Evolutionary conservation across 2,113 vertebrate genomes (phyloP).

Genomic region (Emydocephalus ijimae): DNA sequence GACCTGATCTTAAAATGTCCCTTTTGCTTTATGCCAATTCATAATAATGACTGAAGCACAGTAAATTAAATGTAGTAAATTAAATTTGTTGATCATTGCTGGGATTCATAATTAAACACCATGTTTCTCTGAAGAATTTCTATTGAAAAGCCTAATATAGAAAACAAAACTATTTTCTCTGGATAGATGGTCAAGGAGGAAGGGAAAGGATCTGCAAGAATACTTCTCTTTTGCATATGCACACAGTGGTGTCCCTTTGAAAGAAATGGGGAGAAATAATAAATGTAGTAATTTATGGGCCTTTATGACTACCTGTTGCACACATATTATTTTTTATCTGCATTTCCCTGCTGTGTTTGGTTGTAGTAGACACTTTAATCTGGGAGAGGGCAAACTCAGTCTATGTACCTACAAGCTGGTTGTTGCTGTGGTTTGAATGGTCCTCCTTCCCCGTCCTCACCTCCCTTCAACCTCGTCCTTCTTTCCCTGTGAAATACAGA

Average conservation of each 20-base stretch:
- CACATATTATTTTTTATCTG: constrained; percentile 47
- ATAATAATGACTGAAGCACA: not conserved
- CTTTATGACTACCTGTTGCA: constrained; percentile 47
- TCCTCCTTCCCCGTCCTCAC: constrained; percentile 57
- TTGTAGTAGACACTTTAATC: constrained; percentile 39
- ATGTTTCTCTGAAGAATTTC: not conserved
- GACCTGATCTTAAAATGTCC: not conserved
- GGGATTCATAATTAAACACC: constrained; percentile 26
- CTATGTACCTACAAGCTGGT: constrained; percentile 51
- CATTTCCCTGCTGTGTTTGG: constrained; percentile 55
- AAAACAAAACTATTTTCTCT: constrained; percentile 20
- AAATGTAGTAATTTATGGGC: constrained; percentile 50
- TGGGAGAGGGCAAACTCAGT: constrained; percentile 51
- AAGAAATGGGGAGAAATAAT: constrained; percentile 44
- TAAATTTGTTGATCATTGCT: constrained; percentile 18
- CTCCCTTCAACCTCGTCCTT: constrained; percentile 60
- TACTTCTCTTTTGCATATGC: not conserved
- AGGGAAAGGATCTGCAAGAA: not conserved
- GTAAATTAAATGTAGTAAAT: not conserved
- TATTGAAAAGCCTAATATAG: constrained; percentile 20
- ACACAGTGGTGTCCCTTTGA: not conserved
- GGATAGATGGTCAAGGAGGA: constrained; percentile 16
- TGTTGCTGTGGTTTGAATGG: constrained; percentile 61
- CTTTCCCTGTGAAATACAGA: constrained; percentile 61
- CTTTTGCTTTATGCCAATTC: not conserved